A percentile compares a stretch with the other conserved stretches of the same genome.
Evolutionary conservation across 2,888 invertebrate species (phyloP).

Genomic region (Cheilosia urbana): DNA sequence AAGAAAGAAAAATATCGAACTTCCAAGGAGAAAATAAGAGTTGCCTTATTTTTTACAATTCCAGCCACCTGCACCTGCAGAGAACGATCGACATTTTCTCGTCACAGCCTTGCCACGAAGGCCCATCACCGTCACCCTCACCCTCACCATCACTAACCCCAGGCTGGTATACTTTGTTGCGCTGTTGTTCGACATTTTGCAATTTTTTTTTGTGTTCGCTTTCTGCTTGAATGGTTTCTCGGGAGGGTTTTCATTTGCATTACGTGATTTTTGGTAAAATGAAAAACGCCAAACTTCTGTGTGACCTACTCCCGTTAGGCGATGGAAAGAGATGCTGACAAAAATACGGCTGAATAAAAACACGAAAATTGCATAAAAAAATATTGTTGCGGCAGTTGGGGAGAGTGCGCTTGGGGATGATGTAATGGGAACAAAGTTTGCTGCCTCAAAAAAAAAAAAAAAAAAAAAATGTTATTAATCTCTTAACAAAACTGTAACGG

Average conservation of each 20-base stretch:
- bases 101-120: background rate
- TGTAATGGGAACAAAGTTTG: no score
- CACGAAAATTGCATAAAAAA: constrained; percentile 41
- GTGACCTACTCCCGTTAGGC: constrained; percentile 54
- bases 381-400: constrained; percentile 45
- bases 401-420: background rate
- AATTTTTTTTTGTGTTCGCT: constrained; percentile 2
- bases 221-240: constrained; percentile 55
- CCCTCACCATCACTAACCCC: background rate
- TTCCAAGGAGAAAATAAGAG: constrained; percentile 23
- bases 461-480: no score
- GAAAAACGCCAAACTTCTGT: constrained; percentile 53
- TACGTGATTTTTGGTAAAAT: constrained; percentile 71
- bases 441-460: no score
- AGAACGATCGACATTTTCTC: constrained; percentile 26
- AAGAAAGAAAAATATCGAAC: constrained; percentile 38
- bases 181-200: constrained; percentile 13
- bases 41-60: constrained; percentile 29
- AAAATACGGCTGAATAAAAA: constrained; percentile 22
- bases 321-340: background rate
- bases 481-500: no score
- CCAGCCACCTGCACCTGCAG: constrained; percentile 62
- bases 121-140: background rate
- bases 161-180: constrained; percentile 38
- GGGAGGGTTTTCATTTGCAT: constrained; percentile 69